Evolutionary conservation across 2,888 invertebrate species (phyloP), one percentile per base, ranked within the genome.

Genomic region (Masnerella sp.): DNA sequence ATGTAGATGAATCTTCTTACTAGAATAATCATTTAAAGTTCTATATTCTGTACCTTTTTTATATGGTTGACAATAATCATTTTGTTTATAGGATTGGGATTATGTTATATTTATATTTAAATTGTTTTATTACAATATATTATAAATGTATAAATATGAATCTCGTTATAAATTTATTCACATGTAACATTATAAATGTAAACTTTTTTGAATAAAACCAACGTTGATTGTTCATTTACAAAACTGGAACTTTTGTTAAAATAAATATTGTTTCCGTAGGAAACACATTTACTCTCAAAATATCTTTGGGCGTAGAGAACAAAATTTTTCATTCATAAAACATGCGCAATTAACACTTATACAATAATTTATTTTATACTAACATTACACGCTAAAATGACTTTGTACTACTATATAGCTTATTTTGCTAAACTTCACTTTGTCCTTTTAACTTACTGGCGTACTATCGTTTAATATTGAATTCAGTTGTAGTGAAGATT

Each of bases 231-330:
- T n/a, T n/a, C n/a, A n/a, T n/a, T n/a, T n/a, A n/a, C n/a, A n/a
- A n/a, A n/a, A n/a, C n/a, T n/a, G n/a, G n/a, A n/a, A n/a, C n/a
- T n/a, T n/a, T n/a, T n/a, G n/a, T n/a, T n/a, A n/a, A n/a, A n/a
- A n/a, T n/a, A n/a, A n/a, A n/a, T 7, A 52, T 49, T 42, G 64
- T 71, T 71, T 71, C 64, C 64, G 64, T 58, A 52, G 71, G 71
- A 71, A 71, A 58, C 64, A 64, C 17, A 5, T 12, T 28, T 9
- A 5, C 17, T 22, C 43, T 40, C 52, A 54, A 72, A 65, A 72
- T 65, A 72, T 72, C 71, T 65, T 72, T 72, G 65, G 59, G 22
- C 51, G 43, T 54, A 38, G 32, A 47, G 11, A 40, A 69, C 14
- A 28, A 9, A 47, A 32, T n/a, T 52, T 17, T 45, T 36, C 15